Conservation (phyloP, 2,113 vertebrate genomes). For the Rissa tridactyla region DNA sequence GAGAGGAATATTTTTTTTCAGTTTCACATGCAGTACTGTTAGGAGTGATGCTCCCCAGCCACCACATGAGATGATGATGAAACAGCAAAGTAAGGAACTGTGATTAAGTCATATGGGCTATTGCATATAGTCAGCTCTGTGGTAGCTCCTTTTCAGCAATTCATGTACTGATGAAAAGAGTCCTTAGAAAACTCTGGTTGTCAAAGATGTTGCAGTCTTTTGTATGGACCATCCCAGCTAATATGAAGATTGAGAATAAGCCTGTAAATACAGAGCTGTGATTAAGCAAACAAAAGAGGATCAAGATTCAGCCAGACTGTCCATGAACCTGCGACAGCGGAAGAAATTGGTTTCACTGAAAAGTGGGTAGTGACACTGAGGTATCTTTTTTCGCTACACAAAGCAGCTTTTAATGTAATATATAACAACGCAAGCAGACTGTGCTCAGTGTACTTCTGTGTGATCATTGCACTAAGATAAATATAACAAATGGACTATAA, state of each 20-base stretch:
- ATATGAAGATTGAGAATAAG: background rate
- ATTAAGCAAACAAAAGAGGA: background rate
- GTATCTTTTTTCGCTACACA: background rate
- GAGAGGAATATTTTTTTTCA: background rate
- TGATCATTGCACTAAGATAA: background rate
- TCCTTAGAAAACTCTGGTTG: background rate
- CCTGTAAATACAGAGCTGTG: background rate
- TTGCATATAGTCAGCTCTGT: background rate
- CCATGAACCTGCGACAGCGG: background rate
- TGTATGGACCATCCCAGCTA: background rate
- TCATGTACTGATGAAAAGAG: background rate
- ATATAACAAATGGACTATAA: background rate
- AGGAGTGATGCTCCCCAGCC: background rate
- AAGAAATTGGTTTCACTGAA: background rate
- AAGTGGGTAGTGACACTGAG: background rate
- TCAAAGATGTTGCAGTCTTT: background rate
- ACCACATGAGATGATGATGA: background rate
- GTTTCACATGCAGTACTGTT: background rate
- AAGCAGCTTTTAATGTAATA: background rate
- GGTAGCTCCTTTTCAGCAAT: background rate
- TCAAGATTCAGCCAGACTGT: background rate
- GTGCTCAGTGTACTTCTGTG: background rate
- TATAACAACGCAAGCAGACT: background rate
- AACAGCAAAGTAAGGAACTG: background rate
- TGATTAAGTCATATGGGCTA: background rate